These are phyloP conservation scores for Orestias chungarensis DNA, from an alignment of 2,797 vertebrate genomes.

Conservation along the genomic window DNA sequence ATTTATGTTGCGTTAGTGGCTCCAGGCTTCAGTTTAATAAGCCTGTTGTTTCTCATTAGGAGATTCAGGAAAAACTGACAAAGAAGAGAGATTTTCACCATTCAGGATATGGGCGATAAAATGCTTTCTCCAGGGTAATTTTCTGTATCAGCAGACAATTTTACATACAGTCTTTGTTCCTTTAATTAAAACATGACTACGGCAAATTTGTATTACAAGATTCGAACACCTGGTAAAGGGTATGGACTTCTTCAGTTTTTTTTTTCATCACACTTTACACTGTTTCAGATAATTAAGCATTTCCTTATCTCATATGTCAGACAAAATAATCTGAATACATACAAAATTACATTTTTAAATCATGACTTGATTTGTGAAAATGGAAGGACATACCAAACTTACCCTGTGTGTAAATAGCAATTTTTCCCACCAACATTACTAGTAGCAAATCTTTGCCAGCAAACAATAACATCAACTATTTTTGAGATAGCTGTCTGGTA, in stretches of 20 bases:
- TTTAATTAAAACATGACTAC: neutral
- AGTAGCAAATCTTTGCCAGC: neutral
- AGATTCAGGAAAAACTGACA: conserved; percentile 27
- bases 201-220: neutral
- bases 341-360: neutral
- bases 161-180: neutral
- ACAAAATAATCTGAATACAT: no score
- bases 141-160: neutral
- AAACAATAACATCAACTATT: neutral
- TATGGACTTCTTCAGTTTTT: neutral
- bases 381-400: neutral
- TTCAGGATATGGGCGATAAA: conserved; percentile 3
- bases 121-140: neutral
- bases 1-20: conserved; percentile 19
- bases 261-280: neutral
- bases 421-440: neutral
- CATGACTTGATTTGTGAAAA: neutral
- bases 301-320: neutral
- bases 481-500: neutral
- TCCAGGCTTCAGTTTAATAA: conserved; percentile 49
- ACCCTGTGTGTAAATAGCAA: neutral
- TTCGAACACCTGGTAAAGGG: neutral
- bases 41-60: conserved; percentile 49
- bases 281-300: neutral
- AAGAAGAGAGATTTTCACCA: conserved; percentile 22